Percentiles rank a stretch among this genome's conserved stretches.
Conservation (phyloP, 2,113 vertebrate genomes). For the Sceloporus tristichus region DNA sequence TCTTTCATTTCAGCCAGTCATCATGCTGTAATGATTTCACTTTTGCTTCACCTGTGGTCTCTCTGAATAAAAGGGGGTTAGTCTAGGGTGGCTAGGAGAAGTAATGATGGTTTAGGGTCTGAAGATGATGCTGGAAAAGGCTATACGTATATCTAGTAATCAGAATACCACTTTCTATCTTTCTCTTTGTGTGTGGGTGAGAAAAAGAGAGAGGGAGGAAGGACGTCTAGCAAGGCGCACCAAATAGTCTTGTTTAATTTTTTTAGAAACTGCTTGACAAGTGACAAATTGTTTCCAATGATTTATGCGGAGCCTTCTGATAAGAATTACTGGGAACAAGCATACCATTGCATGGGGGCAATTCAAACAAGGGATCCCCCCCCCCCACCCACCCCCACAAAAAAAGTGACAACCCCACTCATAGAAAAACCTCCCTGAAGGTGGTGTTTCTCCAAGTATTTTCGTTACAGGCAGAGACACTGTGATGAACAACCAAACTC, state of each 20-base stretch:
- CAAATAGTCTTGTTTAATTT: conserved; percentile 45
- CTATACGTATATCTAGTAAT: conserved; percentile 78
- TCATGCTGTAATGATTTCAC: conserved; percentile 80
- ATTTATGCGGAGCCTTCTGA: conserved; percentile 67
- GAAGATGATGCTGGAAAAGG: conserved; percentile 67
- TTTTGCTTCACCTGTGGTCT: conserved; percentile 80
- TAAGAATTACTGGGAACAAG: conserved; percentile 60
- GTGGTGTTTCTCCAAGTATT: conserved; percentile 35
- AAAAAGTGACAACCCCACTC: conserved; percentile 51
- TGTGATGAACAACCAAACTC: background rate
- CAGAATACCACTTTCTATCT: conserved; percentile 22
- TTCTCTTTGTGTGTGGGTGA: background rate
- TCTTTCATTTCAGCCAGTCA: conserved; percentile 82
- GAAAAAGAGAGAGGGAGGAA: background rate
- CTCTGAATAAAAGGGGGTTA: conserved; percentile 74
- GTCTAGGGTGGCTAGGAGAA: conserved; percentile 40
- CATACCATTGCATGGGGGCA: conserved; percentile 28
- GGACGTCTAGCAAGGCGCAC: conserved; percentile 24
- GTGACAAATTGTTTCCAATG: conserved; percentile 55
- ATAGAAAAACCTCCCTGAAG: conserved; percentile 6
- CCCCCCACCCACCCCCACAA: conserved; percentile 63
- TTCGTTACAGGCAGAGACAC: conserved; percentile 13
- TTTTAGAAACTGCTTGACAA: conserved; percentile 58
- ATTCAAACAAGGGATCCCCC: conserved; percentile 47
- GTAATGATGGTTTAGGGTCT: conserved; percentile 65